These are phyloP conservation scores for Disparrhopalites patrizii DNA, from an alignment of 2,888 invertebrate species.

Conservation along the genomic window DNA sequence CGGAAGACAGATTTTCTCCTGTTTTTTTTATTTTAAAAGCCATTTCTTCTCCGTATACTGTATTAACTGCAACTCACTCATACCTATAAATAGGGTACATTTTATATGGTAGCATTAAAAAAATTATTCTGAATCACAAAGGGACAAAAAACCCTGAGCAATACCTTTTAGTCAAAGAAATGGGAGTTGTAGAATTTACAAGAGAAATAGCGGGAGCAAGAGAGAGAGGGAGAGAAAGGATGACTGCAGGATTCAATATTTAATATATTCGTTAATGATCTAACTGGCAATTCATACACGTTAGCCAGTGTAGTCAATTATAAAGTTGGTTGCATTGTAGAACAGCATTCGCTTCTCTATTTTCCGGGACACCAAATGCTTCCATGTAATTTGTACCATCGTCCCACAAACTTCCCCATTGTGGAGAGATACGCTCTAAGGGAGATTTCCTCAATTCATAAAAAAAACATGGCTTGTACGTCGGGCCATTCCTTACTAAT, in stretches of 20 bases:
- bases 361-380: not conserved
- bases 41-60: not conserved
- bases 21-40: conserved; percentile 4
- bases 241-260: not conserved
- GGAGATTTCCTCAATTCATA: too few species aligned
- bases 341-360: not conserved
- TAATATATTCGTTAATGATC: not conserved
- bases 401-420: not conserved
- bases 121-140: too few species aligned
- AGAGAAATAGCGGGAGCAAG: too few species aligned
- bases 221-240: too few species aligned
- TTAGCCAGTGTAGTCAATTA: not conserved
- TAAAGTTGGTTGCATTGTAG: not conserved
- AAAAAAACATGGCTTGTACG: too few species aligned
- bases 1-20: conserved; percentile 12
- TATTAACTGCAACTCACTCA: not conserved
- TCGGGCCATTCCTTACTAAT: too few species aligned
- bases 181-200: too few species aligned
- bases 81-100: not conserved
- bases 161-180: too few species aligned
- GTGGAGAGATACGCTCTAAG: not conserved
- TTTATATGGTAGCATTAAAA: too few species aligned
- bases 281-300: not conserved
- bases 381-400: conserved; percentile 3
- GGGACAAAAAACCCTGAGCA: too few species aligned